A percentile compares a stretch with the other conserved stretches of the same genome.
These are phyloP conservation scores for Sinelater perroti DNA, from an alignment of 2,888 invertebrate genomes.

Conservation along the genomic window DNA sequence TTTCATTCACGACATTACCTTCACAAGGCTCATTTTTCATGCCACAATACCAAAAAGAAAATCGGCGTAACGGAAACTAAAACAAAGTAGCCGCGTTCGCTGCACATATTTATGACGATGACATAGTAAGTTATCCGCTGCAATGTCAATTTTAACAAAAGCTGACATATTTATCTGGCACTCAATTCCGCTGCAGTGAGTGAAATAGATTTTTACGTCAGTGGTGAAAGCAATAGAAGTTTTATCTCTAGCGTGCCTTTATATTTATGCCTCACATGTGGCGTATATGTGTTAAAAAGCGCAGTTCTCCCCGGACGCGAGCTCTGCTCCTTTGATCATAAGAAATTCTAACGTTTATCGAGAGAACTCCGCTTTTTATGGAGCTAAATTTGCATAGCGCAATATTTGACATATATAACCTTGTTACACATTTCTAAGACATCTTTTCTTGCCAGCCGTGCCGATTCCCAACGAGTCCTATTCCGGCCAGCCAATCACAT, in stretches of 20 bases:
- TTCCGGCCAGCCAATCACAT: constrained; percentile 79
- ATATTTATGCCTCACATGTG: constrained; percentile 11
- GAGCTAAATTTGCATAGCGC: constrained; percentile 15
- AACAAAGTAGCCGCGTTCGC: no score
- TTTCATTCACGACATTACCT: no score
- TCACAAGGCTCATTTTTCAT: no score
- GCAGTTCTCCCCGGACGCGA: constrained; percentile 2
- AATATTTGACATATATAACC: constrained; percentile 39
- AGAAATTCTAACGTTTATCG: constrained; percentile 7
- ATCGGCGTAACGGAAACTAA: no score
- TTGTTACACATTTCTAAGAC: constrained; percentile 32
- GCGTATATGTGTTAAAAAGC: constrained; percentile 6
- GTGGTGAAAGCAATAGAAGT: not conserved
- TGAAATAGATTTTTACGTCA: constrained; percentile 9
- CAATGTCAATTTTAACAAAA: not conserved
- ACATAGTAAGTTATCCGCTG: no score
- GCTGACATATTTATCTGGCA: not conserved
- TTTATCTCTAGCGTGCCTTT: constrained; percentile 4
- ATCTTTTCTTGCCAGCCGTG: constrained; percentile 68
- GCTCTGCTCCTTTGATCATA: constrained; percentile 3
- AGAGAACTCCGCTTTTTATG: constrained; percentile 23
- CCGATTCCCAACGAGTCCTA: constrained; percentile 77
- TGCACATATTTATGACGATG: no score
- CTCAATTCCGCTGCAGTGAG: constrained; percentile 8
- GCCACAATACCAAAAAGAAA: no score